Conservation (phyloP, 2,888 invertebrate genomes). For the Julus scanicus region DNA sequence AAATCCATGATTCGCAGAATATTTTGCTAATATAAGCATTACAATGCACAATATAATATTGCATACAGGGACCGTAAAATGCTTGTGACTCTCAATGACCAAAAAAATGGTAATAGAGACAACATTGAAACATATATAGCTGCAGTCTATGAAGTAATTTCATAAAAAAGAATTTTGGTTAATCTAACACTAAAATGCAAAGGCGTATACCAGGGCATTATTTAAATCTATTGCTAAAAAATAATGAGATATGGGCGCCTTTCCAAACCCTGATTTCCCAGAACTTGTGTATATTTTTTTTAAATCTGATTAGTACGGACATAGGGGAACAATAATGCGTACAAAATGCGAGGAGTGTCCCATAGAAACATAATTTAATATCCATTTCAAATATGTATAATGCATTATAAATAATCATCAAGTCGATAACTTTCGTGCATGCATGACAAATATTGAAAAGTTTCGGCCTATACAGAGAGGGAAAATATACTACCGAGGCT, state of each 20-base stretch:
- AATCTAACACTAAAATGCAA: not conserved
- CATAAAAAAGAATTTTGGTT: too few species aligned
- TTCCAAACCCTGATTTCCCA: not conserved
- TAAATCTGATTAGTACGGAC: not conserved
- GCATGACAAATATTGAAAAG: not conserved
- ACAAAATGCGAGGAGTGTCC: not conserved
- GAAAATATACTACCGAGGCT: not conserved
- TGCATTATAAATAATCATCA: not conserved
- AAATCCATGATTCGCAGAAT: too few species aligned
- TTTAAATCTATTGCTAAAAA: not conserved
- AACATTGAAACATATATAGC: too few species aligned
- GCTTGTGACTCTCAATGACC: too few species aligned
- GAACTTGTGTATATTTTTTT: not conserved
- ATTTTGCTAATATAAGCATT: too few species aligned
- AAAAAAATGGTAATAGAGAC: too few species aligned
- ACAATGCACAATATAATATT: too few species aligned
- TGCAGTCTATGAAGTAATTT: too few species aligned
- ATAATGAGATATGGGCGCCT: not conserved
- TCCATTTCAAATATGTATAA: not conserved
- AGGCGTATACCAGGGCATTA: not conserved
- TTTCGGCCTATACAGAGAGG: not conserved
- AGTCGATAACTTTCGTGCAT: not conserved
- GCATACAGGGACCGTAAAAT: too few species aligned
- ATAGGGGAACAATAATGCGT: not conserved
- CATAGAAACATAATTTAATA: constrained; percentile 11